phyloP scores from a whole-genome alignment of 2,888 invertebrate genomes.

The Ferrisia virgata region DNA sequence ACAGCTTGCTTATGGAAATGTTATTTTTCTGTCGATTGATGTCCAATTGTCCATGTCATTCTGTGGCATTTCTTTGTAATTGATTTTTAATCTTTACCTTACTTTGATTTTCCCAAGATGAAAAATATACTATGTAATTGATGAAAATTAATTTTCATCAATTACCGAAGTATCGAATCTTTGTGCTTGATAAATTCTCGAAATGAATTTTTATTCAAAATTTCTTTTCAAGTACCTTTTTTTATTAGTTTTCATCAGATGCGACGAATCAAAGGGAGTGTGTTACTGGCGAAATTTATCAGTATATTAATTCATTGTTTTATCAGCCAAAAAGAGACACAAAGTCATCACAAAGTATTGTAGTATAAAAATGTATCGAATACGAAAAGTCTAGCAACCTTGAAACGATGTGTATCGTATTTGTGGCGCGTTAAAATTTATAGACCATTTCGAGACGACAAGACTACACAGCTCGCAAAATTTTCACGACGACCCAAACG shows the following conservation, averaged over 20 bases:
- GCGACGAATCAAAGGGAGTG: background rate
- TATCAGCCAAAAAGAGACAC: constrained; percentile 2
- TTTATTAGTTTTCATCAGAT: background rate
- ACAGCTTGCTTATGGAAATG: too few species aligned
- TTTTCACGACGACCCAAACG: background rate
- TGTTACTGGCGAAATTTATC: background rate
- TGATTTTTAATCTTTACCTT: too few species aligned
- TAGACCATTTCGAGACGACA: constrained; percentile 5
- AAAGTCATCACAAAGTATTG: background rate
- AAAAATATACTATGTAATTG: too few species aligned
- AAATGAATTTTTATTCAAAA: too few species aligned
- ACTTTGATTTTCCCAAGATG: too few species aligned
- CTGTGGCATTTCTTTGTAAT: too few species aligned
- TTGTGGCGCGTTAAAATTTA: background rate
- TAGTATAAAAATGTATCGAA: background rate
- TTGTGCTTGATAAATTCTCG: too few species aligned
- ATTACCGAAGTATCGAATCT: too few species aligned
- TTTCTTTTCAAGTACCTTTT: background rate
- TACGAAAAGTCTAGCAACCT: constrained; percentile 5
- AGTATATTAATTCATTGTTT: background rate
- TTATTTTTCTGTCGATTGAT: too few species aligned
- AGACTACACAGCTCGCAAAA: constrained; percentile 5
- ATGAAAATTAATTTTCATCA: too few species aligned
- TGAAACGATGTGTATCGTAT: background rate
- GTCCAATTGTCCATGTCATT: too few species aligned